Evolutionary conservation across 2,113 vertebrate genomes (phyloP).

Genomic region (Osmerus mordax): DNA sequence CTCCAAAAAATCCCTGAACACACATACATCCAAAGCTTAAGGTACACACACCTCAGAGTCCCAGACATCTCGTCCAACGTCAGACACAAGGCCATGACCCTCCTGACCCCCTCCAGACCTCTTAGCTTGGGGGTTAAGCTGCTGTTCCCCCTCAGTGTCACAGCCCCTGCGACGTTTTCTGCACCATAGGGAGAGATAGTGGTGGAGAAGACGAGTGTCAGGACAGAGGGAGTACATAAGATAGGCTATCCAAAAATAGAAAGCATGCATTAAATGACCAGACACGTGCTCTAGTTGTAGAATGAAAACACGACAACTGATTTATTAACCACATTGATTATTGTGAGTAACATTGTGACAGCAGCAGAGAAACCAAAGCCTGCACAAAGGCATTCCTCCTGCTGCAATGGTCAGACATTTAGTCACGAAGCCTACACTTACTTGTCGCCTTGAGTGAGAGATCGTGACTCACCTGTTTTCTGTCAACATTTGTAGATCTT

Average conservation of each 20-base stretch:
- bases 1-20: too few relatives aligned
- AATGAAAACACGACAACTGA: too few relatives aligned
- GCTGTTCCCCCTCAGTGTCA: slow-evolving; percentile 79
- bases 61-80: slow-evolving; percentile 79
- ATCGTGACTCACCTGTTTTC: slow-evolving; percentile 58
- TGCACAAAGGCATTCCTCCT: too few relatives aligned
- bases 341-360: too few relatives aligned
- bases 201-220: not conserved
- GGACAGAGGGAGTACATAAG: slow-evolving; percentile 15
- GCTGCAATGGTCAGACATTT: too few relatives aligned
- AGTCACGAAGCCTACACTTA: too few relatives aligned
- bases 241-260: not conserved
- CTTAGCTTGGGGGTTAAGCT: slow-evolving; percentile 81
- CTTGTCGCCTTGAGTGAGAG: not conserved
- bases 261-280: not conserved
- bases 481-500: slow-evolving; percentile 56
- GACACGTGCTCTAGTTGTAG: too few relatives aligned
- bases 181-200: slow-evolving; percentile 19
- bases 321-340: too few relatives aligned
- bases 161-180: slow-evolving; percentile 90
- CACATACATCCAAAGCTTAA: not conserved
- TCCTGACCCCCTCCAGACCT: slow-evolving; percentile 76
- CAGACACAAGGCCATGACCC: slow-evolving; percentile 75
- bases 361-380: too few relatives aligned
- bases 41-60: slow-evolving; percentile 85